Conservation (phyloP, 2,113 vertebrate species). For the Melanerpes formicivorus region DNA sequence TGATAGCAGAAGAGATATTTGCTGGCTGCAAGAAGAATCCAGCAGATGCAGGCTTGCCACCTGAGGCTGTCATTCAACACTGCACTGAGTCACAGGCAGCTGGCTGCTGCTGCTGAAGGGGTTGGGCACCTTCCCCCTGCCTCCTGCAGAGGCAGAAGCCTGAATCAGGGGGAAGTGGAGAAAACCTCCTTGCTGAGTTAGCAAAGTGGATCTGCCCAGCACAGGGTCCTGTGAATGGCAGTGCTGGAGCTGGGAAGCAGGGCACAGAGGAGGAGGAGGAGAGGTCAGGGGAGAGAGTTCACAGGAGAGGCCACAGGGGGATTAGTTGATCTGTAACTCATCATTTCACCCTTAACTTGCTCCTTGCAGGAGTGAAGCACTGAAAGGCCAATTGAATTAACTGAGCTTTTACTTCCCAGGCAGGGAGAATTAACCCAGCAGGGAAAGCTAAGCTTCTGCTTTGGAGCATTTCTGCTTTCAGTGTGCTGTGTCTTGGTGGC, state of each 20-base stretch:
- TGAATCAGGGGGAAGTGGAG: neutral
- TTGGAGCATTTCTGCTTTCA: neutral
- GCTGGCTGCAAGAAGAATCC: neutral
- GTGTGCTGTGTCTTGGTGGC: neutral
- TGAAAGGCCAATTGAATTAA: neutral
- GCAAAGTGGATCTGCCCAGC: neutral
- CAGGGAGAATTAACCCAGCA: neutral
- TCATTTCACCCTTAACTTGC: neutral
- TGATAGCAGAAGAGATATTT: neutral
- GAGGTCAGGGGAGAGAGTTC: neutral
- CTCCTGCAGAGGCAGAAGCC: neutral
- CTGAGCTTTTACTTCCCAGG: neutral
- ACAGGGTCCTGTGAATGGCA: neutral
- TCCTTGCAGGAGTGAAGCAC: neutral
- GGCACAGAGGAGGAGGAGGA: neutral
- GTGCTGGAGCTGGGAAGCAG: neutral
- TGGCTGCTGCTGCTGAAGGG: neutral
- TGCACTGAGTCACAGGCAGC: rapidly evolving
- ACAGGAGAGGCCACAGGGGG: rapidly evolving
- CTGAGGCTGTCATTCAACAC: rapidly evolving
- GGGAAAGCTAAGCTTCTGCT: neutral
- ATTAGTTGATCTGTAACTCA: neutral
- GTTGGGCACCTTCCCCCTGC: neutral
- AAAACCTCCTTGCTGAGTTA: neutral
- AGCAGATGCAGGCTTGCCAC: no score